Conservation (phyloP, 2,888 invertebrate species). For the Nyleta sp. region DNA sequence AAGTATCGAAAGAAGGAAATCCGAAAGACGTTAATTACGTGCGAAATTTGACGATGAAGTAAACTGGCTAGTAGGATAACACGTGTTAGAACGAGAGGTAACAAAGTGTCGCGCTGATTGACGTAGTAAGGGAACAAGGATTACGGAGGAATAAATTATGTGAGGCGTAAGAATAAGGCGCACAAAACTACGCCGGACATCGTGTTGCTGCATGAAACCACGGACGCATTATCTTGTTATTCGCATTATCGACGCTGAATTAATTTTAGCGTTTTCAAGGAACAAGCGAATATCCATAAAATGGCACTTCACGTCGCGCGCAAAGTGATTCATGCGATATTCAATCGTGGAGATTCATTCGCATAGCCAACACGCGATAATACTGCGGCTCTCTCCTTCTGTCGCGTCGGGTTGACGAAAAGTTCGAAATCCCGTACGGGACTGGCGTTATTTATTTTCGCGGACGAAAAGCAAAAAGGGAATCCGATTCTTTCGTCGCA, state of each 20-base stretch:
- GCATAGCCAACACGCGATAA: slow-evolving; percentile 63
- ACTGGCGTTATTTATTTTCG: slow-evolving; percentile 30
- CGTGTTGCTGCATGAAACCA: slow-evolving; percentile 63
- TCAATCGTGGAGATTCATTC: slow-evolving; percentile 61
- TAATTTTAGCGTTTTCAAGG: slow-evolving; percentile 64
- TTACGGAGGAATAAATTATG: slow-evolving; percentile 59
- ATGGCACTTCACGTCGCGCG: slow-evolving; percentile 65
- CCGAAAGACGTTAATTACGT: slow-evolving; percentile 41
- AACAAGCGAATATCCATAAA: slow-evolving; percentile 65
- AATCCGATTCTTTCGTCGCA: no score
- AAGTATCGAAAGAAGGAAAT: not conserved
- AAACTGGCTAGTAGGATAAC: slow-evolving; percentile 33
- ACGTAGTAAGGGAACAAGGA: slow-evolving; percentile 50
- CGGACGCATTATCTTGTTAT: slow-evolving; percentile 64
- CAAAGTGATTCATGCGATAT: slow-evolving; percentile 69
- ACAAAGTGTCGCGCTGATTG: slow-evolving; percentile 62
- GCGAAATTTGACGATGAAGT: slow-evolving; percentile 47
- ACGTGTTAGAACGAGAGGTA: slow-evolving; percentile 53
- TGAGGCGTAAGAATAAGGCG: slow-evolving; percentile 61
- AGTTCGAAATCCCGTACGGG: slow-evolving; percentile 27
- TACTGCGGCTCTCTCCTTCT: slow-evolving; percentile 20
- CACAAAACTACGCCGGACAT: slow-evolving; percentile 60
- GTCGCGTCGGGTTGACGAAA: slow-evolving; percentile 41
- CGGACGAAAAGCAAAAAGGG: not conserved
- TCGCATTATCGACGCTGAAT: slow-evolving; percentile 67